Conservation (phyloP, 2,888 invertebrate species). For the Scaptomyza flava region DNA sequence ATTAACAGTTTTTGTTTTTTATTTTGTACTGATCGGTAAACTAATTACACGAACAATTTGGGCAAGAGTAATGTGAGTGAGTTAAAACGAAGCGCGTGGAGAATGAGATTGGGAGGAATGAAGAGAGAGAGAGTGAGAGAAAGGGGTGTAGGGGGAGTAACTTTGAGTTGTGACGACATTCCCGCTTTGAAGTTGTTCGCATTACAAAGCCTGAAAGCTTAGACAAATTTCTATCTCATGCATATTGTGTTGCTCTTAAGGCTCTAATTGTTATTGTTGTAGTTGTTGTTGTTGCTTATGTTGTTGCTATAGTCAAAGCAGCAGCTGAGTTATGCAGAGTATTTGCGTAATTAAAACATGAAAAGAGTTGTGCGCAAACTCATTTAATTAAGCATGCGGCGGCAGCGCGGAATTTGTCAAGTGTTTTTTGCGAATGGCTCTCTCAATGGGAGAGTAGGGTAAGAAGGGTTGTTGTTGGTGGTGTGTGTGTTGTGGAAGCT, state of each 20-base stretch:
- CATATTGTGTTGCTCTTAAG: constrained; percentile 57
- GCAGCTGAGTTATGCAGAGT: constrained; percentile 68
- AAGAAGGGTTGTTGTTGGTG: constrained; percentile 2
- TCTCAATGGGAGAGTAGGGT: constrained; percentile 9
- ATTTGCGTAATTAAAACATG: constrained; percentile 80
- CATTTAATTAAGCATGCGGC: constrained; percentile 76
- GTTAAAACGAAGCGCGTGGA: constrained; percentile 4
- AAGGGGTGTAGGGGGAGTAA: neutral
- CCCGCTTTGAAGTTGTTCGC: constrained; percentile 73
- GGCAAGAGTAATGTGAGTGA: constrained; percentile 34
- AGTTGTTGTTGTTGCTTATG: constrained; percentile 11
- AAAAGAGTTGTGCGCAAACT: constrained; percentile 76
- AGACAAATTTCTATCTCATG: constrained; percentile 66
- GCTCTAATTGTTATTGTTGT: constrained; percentile 18
- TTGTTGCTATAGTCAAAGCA: constrained; percentile 27
- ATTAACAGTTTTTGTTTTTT: neutral
- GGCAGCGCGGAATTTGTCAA: constrained; percentile 73
- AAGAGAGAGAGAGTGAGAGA: neutral
- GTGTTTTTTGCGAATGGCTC: constrained; percentile 46
- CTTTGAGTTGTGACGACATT: constrained; percentile 61
- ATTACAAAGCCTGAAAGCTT: constrained; percentile 69
- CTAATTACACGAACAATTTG: constrained; percentile 57
- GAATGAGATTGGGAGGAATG: neutral
- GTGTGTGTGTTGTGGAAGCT: neutral
- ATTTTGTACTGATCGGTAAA: constrained; percentile 30